Evolutionary conservation across 2,888 invertebrate genomes (phyloP).

Genomic region (Acrobasis suavella): DNA sequence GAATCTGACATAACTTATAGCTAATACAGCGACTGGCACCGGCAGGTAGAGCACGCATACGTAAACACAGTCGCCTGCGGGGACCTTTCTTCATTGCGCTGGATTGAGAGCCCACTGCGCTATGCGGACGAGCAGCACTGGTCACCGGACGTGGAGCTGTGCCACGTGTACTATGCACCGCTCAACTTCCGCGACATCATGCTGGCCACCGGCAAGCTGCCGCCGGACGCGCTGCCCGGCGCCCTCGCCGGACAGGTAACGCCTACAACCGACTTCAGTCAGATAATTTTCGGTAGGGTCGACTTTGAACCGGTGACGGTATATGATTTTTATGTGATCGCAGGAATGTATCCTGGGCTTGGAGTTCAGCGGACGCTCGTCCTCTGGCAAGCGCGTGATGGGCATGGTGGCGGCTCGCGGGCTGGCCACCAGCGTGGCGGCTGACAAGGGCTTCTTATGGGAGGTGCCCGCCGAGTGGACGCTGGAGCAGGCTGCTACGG

Average conservation of each 20-base stretch:
- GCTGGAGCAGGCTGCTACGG: constrained; percentile 95
- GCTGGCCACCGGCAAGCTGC: constrained; percentile 98
- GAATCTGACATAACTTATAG: not conserved
- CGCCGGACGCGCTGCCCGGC: constrained; percentile 97
- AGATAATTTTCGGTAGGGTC: too few species aligned
- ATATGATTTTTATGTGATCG: constrained; percentile 34
- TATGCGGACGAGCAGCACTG: constrained; percentile 60
- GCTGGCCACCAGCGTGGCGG: constrained; percentile 93
- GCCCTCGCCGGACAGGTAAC: constrained; percentile 86
- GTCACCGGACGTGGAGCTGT: constrained; percentile 84
- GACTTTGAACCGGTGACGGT: too few species aligned
- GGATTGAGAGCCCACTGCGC: constrained; percentile 89
- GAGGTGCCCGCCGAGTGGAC: constrained; percentile 93
- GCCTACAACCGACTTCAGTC: not conserved
- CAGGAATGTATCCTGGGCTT: constrained; percentile 96
- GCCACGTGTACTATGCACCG: constrained; percentile 95
- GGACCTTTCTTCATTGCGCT: constrained; percentile 96
- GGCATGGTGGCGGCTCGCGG: constrained; percentile 96
- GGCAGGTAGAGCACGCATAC: constrained; percentile 94
- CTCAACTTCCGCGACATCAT: constrained; percentile 99
- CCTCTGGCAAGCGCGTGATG: constrained; percentile 91
- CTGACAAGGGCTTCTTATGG: constrained; percentile 94
- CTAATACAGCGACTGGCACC: constrained; percentile 35
- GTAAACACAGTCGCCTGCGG: constrained; percentile 96
- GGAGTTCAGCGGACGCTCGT: constrained; percentile 94